Evolutionary conservation across 2,888 invertebrate species (phyloP).

Genomic region (Bedellia somnulentella): DNA sequence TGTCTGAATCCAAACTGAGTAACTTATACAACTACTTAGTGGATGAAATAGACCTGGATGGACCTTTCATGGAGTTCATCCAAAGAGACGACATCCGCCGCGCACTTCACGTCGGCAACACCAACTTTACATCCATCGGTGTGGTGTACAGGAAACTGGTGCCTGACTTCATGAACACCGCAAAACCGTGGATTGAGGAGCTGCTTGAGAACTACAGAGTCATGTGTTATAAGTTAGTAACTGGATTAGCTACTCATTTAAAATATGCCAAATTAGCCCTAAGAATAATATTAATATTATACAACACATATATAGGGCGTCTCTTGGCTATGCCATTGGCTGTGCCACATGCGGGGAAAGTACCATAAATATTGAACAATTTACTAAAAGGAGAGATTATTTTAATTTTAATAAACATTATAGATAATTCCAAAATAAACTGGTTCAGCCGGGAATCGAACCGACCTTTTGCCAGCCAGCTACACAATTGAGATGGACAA

Average conservation of each 20-base stretch:
- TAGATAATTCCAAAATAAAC: too few species aligned
- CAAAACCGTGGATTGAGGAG: constrained; percentile 58
- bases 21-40: constrained; percentile 53
- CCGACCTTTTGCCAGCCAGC: too few species aligned
- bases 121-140: constrained; percentile 49
- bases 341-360: too few species aligned
- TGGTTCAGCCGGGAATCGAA: too few species aligned
- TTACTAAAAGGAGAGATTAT: too few species aligned
- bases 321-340: too few species aligned
- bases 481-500: too few species aligned
- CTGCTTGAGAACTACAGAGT: constrained; percentile 57
- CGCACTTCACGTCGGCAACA: constrained; percentile 56
- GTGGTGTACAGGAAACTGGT: constrained; percentile 52
- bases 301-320: too few species aligned
- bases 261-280: neutral
- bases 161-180: constrained; percentile 59
- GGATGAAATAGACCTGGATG: constrained; percentile 35
- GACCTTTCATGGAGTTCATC: constrained; percentile 40
- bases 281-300: neutral
- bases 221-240: constrained; percentile 42
- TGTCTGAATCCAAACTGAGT: constrained; percentile 36
- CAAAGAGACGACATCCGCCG: constrained; percentile 39
- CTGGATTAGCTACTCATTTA: too few species aligned
- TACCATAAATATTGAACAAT: too few species aligned
- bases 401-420: too few species aligned